phyloP scores from a whole-genome alignment of 2,888 invertebrate genomes.

The Hemithea aestivaria region DNA sequence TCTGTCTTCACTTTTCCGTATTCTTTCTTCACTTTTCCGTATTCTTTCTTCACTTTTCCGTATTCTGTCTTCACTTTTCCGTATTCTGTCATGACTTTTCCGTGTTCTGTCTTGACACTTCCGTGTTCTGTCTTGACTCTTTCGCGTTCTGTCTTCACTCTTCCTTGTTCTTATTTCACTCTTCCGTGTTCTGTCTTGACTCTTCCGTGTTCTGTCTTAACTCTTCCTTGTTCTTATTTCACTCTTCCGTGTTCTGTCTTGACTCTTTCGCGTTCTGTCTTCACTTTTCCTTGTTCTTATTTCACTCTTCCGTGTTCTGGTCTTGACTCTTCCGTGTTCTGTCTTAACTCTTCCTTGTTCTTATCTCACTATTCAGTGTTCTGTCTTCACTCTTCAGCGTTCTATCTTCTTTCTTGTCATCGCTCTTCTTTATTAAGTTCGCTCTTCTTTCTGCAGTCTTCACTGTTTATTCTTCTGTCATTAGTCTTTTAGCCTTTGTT shows the following conservation, averaged over 20 bases:
- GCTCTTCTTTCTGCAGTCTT: conserved; percentile 6
- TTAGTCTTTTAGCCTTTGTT: conserved; percentile 1
- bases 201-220: conserved; percentile 10
- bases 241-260: conserved; percentile 8
- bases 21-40: conserved; percentile 12
- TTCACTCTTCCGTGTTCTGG: conserved; percentile 10
- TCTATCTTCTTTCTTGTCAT: conserved; percentile 2
- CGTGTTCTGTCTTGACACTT: conserved; percentile 14
- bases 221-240: conserved; percentile 1
- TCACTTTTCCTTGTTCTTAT: conserved; percentile 12
- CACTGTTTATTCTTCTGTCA: conserved; percentile 1
- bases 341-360: conserved; percentile 13
- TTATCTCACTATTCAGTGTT: not conserved
- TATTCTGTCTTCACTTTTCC: conserved; percentile 14
- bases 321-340: conserved; percentile 10
- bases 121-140: not conserved
- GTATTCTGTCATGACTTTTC: conserved; percentile 10
- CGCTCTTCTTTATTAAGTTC: too few relatives aligned
- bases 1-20: too few relatives aligned
- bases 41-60: not conserved
- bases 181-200: conserved; percentile 8
- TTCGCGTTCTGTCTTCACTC: conserved; percentile 3
- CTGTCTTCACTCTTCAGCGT: conserved; percentile 6
- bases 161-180: not conserved
- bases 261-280: conserved; percentile 5